A percentile compares a stretch with the other conserved stretches of the same genome.
Conservation (phyloP, 2,113 vertebrate species). For the Gopherus flavomarginatus region DNA sequence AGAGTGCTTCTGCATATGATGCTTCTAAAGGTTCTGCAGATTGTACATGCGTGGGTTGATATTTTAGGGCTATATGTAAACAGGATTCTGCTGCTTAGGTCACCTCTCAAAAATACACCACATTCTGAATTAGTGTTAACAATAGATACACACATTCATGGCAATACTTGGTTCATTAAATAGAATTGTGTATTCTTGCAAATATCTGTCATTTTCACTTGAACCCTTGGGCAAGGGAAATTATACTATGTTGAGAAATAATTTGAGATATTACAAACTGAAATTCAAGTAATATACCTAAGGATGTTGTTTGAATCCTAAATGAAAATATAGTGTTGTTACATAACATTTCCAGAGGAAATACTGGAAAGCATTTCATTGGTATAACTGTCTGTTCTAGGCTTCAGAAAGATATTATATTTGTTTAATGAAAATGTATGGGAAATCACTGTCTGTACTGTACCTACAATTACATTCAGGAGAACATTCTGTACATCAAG, state of each 20-base stretch:
- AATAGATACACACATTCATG: not conserved
- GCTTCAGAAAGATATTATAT: not conserved
- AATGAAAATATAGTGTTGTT: not conserved
- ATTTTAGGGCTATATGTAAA: not conserved
- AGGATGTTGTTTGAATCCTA: not conserved
- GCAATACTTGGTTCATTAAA: conserved; percentile 27
- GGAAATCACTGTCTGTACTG: not conserved
- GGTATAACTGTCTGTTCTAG: not conserved
- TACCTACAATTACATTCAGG: not conserved
- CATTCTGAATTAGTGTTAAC: conserved; percentile 1
- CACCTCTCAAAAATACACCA: not conserved
- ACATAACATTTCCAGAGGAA: not conserved
- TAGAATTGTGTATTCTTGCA: conserved; percentile 37
- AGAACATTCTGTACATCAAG: not conserved
- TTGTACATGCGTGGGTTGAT: not conserved
- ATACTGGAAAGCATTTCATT: not conserved
- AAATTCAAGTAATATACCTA: conserved; percentile 8
- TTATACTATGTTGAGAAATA: conserved; percentile 22
- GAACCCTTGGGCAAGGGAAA: conserved; percentile 35
- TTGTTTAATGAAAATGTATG: not conserved
- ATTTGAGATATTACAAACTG: conserved; percentile 4
- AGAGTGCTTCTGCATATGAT: not conserved
- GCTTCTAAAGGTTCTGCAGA: not conserved
- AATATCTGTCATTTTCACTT: not conserved
- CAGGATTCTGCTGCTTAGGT: conserved; percentile 10